Base-by-base conservation (phyloP, 64 coral and sea anemone genomes). In the Platygyra sinensis region DNA sequence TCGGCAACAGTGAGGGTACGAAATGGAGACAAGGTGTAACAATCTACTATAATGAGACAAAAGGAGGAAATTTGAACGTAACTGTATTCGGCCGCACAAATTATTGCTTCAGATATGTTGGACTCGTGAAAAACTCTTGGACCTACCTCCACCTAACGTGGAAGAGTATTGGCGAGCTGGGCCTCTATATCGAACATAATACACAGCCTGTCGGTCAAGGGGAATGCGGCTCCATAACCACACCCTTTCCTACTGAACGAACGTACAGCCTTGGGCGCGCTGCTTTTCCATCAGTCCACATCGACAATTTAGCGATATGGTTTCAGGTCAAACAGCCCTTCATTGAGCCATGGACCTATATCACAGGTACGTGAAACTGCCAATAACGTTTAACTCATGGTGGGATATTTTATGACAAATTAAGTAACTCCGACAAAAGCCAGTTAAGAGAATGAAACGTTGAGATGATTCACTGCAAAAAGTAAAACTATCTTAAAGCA, bases 231-330 rank as follows among this genome's bases (percentile, higher is more conserved):
- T 2, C 46, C 24, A 30, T 79, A 55, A 30, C 24, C 51, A 55
- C 76, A 9, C 51, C 76, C 24, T n/a, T 79, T 24, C 49, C 76
- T 29, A 79, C 76, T 52, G 22, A 54, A 6, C 55, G 22, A 57
- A 54, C 11, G 3, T 79, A 79, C 16, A 57, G 76, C 76, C 51
- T 79, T 15, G 76, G 76, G 29, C 20, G 13, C 3, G 49, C 11
- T 0, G 46, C 51, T 27, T 79, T 57, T 27, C 76, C 76, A 12
- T 11, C 49, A 18, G 76, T 20, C 30, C 49, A 79, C 13, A n/a
- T 79, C 13, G 76, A 79, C 25, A 79, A 79, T 14, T 27, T 79
- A 52, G 76, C 76, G 9, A 54, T 79, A 30, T 79, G 76, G 76
- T 55, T n/a, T 59, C 22, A 5, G 51, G 15, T 57, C 13, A 54